Evolutionary conservation across 2,797 vertebrate species (phyloP).

Genomic region (Pteropus rufus): DNA sequence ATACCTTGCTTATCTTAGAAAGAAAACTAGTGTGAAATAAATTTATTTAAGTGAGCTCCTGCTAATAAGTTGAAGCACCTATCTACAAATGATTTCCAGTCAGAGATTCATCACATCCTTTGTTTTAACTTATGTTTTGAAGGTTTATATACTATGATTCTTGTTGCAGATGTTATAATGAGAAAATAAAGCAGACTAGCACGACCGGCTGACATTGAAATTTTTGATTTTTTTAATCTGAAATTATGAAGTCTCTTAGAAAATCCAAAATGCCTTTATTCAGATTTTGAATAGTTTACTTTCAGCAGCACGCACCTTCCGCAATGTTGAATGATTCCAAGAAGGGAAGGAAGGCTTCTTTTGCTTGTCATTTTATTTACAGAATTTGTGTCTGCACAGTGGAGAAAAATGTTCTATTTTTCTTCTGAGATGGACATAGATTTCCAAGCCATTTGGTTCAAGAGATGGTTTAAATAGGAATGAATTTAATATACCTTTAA

Average conservation of each 20-base stretch:
- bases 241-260: conserved; percentile 15
- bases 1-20: not conserved
- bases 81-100: not conserved
- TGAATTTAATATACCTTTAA: conserved; percentile 43
- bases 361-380: conserved; percentile 35
- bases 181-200: not conserved
- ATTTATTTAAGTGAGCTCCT: not conserved
- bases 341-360: not conserved
- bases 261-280: conserved; percentile 10
- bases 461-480: conserved; percentile 52
- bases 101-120: not conserved
- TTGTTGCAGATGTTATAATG: not conserved
- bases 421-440: not conserved
- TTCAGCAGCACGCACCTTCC: not conserved
- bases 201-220: not conserved
- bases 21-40: conserved; percentile 40
- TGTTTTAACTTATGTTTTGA: conserved; percentile 1
- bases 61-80: not conserved
- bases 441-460: conserved; percentile 47
- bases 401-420: conserved; percentile 23
- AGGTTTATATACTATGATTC: not conserved
- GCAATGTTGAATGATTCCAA: not conserved
- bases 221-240: not conserved
- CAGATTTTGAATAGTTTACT: not conserved
- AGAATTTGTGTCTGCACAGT: conserved; percentile 18